Base-by-base conservation (phyloP, 2,888 invertebrate genomes). In the Geophilus truncorum region DNA sequence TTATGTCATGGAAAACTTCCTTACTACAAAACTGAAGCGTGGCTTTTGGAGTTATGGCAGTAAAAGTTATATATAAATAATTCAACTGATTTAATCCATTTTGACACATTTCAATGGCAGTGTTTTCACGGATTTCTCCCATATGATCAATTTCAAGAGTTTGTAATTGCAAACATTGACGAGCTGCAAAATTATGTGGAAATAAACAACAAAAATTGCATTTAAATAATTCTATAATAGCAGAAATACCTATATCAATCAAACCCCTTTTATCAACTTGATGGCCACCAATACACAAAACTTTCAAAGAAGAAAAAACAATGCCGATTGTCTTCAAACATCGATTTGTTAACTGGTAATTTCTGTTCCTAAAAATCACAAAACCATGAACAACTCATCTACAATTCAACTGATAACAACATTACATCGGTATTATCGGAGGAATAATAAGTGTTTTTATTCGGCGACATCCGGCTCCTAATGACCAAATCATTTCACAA, bases 401-500 rank as follows among this genome's bases (percentile, higher is more conserved):
- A 12, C 28, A 75, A 28, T 23, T 23, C 7, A 5, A 28, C 1
- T 75, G 7, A 1, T n/a, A 1, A 21, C 0, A n/a, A 15, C 15
- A 1, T 36, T 77, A 77, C 77, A 23, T 77, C 15, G 77, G 77
- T 9, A 34, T 34, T 77, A 77, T 23, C 10, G 77, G 77, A n/a
- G 77, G 77, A 34, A 36, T 77, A 34, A 77, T 34, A 30, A 77
- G 36, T 2, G 77, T 34, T n/a, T 30, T n/a, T 15, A 77, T 34
- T 18, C 9, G 18, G 2, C 77, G 32, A 77, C 77, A 77, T 4
- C 77, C 77, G 12, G 36, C 30, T 34, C 36, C 77, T 34, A 77
- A 36, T 18, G 77, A 36, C 77, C 77, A 77, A 34, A 77, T 32
- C 23, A 77, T 36, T 77, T 77, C 77, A 77, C 36, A 23, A 77